phyloP scores from a whole-genome alignment of 2,113 vertebrate genomes.

The Paratilapia polleni region DNA sequence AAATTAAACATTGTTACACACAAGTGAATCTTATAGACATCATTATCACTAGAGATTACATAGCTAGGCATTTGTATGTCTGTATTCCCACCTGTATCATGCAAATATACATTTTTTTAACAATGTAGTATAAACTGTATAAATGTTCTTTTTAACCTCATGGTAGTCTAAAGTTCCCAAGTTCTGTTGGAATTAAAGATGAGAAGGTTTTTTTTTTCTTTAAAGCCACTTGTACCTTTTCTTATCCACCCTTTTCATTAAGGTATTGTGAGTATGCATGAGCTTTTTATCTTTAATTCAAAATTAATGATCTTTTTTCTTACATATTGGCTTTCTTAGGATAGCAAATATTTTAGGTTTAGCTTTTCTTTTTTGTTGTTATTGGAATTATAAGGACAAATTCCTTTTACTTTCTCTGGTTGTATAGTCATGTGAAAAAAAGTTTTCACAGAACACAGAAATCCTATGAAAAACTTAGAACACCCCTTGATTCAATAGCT shows the following conservation, averaged over 20 bases:
- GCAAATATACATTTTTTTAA: background rate
- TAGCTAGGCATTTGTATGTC: background rate
- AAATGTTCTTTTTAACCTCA: background rate
- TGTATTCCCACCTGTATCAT: background rate
- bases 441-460: background rate
- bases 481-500: too few relatives aligned
- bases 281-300: slow-evolving; percentile 49
- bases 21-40: background rate
- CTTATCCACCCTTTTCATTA: slow-evolving; percentile 24
- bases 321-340: background rate
- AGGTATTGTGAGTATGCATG: slow-evolving; percentile 54
- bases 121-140: background rate
- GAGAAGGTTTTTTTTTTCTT: slow-evolving; percentile 9
- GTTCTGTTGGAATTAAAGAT: slow-evolving; percentile 23
- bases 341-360: slow-evolving; percentile 17
- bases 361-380: background rate
- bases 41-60: background rate
- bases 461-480: too few relatives aligned
- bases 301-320: slow-evolving; percentile 13
- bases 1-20: background rate
- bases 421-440: background rate
- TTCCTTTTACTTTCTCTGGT: too few relatives aligned
- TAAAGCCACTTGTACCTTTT: slow-evolving; percentile 4
- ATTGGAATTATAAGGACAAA: too few relatives aligned
- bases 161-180: background rate